These are phyloP conservation scores for Tupaia tana DNA, from an alignment of 2,113 vertebrate species.

Conservation along the genomic window DNA sequence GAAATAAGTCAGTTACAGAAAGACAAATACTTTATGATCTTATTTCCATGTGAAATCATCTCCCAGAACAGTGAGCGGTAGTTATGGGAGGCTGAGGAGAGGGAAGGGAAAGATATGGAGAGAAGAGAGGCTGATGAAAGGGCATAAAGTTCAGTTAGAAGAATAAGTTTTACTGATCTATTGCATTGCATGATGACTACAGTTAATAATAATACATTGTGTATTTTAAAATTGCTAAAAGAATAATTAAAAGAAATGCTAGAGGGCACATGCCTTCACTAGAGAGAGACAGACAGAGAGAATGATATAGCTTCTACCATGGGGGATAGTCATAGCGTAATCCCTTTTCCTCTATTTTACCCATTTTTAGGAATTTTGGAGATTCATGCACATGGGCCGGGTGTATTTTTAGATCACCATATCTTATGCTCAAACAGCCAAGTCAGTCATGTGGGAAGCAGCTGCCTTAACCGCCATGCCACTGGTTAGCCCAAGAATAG, in stretches of 20 bases:
- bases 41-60: background rate
- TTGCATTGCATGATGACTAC: background rate
- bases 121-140: background rate
- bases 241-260: background rate
- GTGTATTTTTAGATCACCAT: too few relatives aligned
- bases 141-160: background rate
- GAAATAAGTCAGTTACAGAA: background rate
- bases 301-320: too few relatives aligned
- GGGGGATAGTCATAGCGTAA: too few relatives aligned
- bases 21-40: background rate
- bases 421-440: too few relatives aligned
- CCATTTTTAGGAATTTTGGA: too few relatives aligned
- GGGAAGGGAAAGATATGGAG: accelerated
- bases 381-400: too few relatives aligned
- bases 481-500: background rate
- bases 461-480: too few relatives aligned
- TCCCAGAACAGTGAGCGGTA: background rate
- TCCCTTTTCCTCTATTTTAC: too few relatives aligned
- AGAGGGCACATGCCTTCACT: too few relatives aligned
- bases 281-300: too few relatives aligned
- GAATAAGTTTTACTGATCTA: background rate
- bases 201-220: background rate
- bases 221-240: background rate
- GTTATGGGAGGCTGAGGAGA: background rate
- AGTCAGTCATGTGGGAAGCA: too few relatives aligned